A percentile compares a stretch with the other conserved stretches of the same genome.
phyloP scores from a whole-genome alignment of 2,113 vertebrate genomes.

The Equus przewalskii region DNA sequence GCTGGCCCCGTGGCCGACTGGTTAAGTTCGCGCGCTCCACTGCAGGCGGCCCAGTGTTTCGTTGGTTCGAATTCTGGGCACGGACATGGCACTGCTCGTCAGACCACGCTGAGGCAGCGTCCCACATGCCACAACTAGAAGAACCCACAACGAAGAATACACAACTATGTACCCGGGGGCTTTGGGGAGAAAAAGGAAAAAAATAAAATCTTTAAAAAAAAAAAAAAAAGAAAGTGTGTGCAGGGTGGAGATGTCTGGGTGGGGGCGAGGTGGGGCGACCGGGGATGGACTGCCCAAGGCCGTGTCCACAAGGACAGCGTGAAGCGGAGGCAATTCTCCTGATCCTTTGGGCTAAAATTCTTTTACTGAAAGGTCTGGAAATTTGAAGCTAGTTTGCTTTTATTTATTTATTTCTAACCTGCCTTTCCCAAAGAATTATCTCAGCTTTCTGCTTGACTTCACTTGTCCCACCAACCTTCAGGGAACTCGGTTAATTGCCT shows the following conservation, averaged over 20 bases:
- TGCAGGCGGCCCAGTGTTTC: too few species aligned
- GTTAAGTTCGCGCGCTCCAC: too few species aligned
- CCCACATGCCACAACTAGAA: too few species aligned
- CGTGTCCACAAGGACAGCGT: too few species aligned
- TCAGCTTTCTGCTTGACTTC: background rate
- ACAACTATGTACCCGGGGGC: too few species aligned
- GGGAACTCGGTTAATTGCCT: background rate
- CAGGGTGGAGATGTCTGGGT: background rate
- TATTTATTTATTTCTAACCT: constrained; percentile 36
- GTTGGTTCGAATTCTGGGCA: too few species aligned
- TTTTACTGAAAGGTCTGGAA: background rate
- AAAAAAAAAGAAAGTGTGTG: background rate
- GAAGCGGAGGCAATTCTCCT: background rate
- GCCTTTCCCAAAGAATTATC: background rate
- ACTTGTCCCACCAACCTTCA: background rate
- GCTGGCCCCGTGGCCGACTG: too few species aligned
- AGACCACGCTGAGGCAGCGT: too few species aligned
- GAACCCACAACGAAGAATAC: too few species aligned
- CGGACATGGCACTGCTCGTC: too few species aligned
- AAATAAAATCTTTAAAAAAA: too few species aligned
- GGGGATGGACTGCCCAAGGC: background rate
- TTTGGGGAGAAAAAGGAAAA: too few species aligned
- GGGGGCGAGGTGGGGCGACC: fast-evolving
- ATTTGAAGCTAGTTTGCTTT: constrained; percentile 20
- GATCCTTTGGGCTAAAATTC: background rate